Percentiles rank a stretch among this genome's conserved stretches.
Evolutionary conservation across 2,797 vertebrate species (phyloP).

Genomic region (Zenarchopterus dispar): DNA sequence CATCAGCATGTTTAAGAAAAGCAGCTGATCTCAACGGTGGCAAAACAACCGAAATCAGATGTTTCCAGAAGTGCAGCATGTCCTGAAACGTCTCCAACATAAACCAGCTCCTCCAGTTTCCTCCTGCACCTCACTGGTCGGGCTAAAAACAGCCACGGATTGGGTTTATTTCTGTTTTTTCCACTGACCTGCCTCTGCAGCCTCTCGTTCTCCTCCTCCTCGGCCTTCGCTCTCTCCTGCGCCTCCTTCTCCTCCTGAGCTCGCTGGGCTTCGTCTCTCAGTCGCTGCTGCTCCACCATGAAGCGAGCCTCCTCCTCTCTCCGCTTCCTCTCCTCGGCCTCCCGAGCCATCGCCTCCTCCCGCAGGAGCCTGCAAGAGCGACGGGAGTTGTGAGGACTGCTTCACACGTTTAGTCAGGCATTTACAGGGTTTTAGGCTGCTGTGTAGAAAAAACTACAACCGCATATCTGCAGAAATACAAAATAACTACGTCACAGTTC

Average conservation of each 20-base stretch:
- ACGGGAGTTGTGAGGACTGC: not conserved
- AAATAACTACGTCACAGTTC: too few relatives aligned
- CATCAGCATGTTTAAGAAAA: too few relatives aligned
- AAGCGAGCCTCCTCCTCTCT: constrained; percentile 86
- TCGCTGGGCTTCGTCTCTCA: constrained; percentile 78
- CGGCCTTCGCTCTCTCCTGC: constrained; percentile 82
- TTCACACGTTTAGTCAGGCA: not conserved
- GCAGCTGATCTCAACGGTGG: too few relatives aligned
- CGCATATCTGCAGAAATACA: too few relatives aligned
- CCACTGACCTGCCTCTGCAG: constrained; percentile 90
- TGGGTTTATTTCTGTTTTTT: not conserved
- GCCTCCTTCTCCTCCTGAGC: constrained; percentile 83
- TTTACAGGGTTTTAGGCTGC: too few relatives aligned
- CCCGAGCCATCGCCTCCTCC: constrained; percentile 85
- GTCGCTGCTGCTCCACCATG: constrained; percentile 81
- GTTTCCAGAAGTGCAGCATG: too few relatives aligned
- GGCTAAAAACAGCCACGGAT: not conserved
- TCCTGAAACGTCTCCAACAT: not conserved
- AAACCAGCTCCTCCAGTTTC: not conserved
- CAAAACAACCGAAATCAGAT: too few relatives aligned
- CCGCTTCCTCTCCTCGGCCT: constrained; percentile 86
- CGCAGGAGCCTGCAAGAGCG: constrained; percentile 74
- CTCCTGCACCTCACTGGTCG: not conserved
- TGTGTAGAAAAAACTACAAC: too few relatives aligned
- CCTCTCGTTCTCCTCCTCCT: constrained; percentile 88